Percentiles rank a stretch among this genome's conserved stretches.
These are phyloP conservation scores for Platalea minor DNA, from an alignment of 2,797 vertebrate genomes.

Conservation along the genomic window DNA sequence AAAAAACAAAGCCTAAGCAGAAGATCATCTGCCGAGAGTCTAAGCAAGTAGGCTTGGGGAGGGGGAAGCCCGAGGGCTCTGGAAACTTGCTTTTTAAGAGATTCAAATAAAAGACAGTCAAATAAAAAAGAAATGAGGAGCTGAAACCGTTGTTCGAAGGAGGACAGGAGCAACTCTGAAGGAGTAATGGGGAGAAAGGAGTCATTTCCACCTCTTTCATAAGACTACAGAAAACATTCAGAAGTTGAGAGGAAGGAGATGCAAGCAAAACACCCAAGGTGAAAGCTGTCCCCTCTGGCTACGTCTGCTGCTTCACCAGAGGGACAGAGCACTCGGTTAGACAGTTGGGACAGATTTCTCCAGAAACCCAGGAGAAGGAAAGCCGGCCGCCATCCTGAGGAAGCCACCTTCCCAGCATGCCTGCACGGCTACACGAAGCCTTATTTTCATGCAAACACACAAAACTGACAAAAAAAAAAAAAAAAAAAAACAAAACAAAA, in stretches of 20 bases:
- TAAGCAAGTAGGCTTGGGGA: not conserved
- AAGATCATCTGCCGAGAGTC: not conserved
- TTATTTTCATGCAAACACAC: rapidly evolving
- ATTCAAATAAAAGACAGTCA: not conserved
- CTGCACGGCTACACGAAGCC: too few relatives aligned
- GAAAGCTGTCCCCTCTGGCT: not conserved
- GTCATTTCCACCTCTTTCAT: rapidly evolving
- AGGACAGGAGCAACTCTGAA: not conserved
- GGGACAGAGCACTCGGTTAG: rapidly evolving
- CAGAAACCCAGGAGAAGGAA: not conserved
- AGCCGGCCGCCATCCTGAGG: rapidly evolving
- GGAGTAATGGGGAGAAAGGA: not conserved
- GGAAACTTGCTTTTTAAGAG: not conserved
- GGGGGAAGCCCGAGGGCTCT: rapidly evolving
- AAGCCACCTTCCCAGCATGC: rapidly evolving
- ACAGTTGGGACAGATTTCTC: not conserved
- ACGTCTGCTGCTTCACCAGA: not conserved
- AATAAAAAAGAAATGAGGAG: not conserved
- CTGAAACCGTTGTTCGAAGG: not conserved
- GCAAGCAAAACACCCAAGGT: not conserved
- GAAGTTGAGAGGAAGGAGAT: not conserved
- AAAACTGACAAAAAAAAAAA: not conserved
- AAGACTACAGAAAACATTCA: not conserved
- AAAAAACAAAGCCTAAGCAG: not conserved
- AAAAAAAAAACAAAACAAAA: too few relatives aligned